Evolutionary conservation across 2,888 invertebrate species (phyloP).

Genomic region (Eurytoma adleriae): DNA sequence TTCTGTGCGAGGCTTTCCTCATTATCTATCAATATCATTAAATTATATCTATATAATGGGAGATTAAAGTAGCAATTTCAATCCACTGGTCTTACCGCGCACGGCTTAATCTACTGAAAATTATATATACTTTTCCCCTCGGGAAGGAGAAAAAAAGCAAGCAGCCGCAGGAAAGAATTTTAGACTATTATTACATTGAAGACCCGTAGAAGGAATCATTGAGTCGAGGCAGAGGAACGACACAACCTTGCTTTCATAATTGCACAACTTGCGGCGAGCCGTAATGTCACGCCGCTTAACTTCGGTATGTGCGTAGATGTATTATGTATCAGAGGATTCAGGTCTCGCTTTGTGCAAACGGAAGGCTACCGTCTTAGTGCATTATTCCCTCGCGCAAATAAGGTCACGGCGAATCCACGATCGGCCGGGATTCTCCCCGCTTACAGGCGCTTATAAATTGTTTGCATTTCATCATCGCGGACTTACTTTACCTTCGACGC

Average conservation of each 20-base stretch:
- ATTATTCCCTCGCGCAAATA: conserved; percentile 41
- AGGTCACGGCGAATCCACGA: conserved; percentile 44
- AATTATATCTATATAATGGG: too few species aligned
- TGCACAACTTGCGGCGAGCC: conserved; percentile 62
- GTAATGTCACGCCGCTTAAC: conserved; percentile 47
- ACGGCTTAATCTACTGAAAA: not conserved
- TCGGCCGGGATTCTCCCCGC: not conserved
- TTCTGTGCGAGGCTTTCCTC: too few species aligned
- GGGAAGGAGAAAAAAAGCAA: not conserved
- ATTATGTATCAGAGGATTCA: conserved; percentile 43
- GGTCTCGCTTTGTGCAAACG: conserved; percentile 45
- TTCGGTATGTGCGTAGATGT: conserved; percentile 39
- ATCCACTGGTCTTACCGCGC: not conserved
- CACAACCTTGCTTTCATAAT: conserved; percentile 68
- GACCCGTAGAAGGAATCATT: conserved; percentile 62
- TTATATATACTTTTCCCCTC: not conserved
- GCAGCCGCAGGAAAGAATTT: not conserved
- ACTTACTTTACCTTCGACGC: too few species aligned
- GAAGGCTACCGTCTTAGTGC: conserved; percentile 9
- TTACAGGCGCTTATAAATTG: not conserved
- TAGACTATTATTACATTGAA: not conserved
- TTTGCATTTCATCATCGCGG: not conserved
- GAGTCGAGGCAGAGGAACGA: conserved; percentile 55
- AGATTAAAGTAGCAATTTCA: too few species aligned
- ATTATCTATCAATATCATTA: too few species aligned